Base-by-base conservation (phyloP, 2,797 vertebrate species). In the Helarctos malayanus region DNA sequence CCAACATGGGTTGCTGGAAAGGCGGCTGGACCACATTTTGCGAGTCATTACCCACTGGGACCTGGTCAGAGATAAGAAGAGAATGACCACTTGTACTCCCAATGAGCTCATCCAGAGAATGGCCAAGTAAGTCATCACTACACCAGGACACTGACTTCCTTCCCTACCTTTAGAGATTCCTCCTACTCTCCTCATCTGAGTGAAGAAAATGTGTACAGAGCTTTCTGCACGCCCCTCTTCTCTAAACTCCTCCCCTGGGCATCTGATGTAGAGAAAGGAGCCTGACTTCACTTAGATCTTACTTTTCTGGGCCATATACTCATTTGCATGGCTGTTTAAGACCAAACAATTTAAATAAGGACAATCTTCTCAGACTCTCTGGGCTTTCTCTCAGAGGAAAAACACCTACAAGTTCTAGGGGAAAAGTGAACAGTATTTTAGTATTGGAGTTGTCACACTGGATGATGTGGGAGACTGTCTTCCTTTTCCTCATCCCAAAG, bases 1-100 rank as follows among this genome's bases (percentile, higher is more conserved):
- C 99, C 97, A 99, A 99, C 98, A 99, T 99, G 71, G 99, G 99
- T 98, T 99, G 99, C 98, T 99, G 99, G 99, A 99, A 99, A 98
- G 99, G 99, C 96, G 99, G 99, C 98, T 99, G 99, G 95, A 99
- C 99, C 98, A 99, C 99, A 0, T 97, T 98, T 99, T 99, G 99
- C 59, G 99, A 99, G 97, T 99, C 99, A 95, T 97, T 99, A 85
- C 98, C 99, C 99, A 99, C 99, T 2, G 99, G 99, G 89, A 99
- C 99, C 99, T 99, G 98, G 23, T 59, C 35, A 63, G 75, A 61
- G 89, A 95, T 25, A 49, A 86, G n/a, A 97, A 85, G 88, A 95
- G 21, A 87, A 89, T 80, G 61, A 80, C 41, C 35, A 86, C 71
- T 80, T 21, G 13, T 57, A 79, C 9, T 63, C 25, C 35, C 11